These are phyloP conservation scores for Mactra quadrangularis DNA, from an alignment of 1,140 invertebrate species.

Conservation along the genomic window DNA sequence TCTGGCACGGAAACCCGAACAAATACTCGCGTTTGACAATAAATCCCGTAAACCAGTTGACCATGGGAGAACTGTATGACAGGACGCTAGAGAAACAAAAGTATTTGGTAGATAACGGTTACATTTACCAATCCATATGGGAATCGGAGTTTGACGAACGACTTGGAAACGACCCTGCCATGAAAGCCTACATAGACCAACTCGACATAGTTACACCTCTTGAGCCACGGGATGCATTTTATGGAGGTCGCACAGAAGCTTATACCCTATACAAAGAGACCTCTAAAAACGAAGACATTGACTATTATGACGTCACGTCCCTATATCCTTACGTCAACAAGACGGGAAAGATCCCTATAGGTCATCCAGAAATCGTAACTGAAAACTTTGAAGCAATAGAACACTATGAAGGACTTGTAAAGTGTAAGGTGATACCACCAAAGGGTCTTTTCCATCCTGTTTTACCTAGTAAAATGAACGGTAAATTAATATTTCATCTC, in stretches of 20 bases:
- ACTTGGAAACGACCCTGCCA: no score
- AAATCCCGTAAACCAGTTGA: no score
- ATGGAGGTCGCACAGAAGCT: no score
- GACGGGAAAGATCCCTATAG: not conserved
- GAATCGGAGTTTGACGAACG: conserved; percentile 42
- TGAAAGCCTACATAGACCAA: no score
- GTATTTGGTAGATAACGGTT: no score
- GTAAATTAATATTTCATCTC: conserved; percentile 51
- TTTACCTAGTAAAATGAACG: conserved; percentile 10
- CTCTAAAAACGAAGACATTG: no score
- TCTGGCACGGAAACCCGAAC: conserved; percentile 62
- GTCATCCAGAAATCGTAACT: conserved; percentile 4
- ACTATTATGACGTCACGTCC: no score
- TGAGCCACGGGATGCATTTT: no score
- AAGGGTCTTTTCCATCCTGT: conserved; percentile 48
- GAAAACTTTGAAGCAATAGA: conserved; percentile 46
- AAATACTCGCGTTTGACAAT: no score
- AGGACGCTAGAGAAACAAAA: no score
- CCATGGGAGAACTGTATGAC: conserved; percentile 53
- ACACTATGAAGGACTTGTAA: conserved; percentile 40
- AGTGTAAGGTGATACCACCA: conserved; percentile 48
- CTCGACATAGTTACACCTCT: conserved; percentile 1
- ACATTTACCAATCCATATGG: conserved; percentile 21
- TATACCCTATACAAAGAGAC: no score
- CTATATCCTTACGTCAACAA: no score